Base-by-base conservation (phyloP, 92 coral and sea anemone genomes). In the Epizoanthus illoricatus region DNA sequence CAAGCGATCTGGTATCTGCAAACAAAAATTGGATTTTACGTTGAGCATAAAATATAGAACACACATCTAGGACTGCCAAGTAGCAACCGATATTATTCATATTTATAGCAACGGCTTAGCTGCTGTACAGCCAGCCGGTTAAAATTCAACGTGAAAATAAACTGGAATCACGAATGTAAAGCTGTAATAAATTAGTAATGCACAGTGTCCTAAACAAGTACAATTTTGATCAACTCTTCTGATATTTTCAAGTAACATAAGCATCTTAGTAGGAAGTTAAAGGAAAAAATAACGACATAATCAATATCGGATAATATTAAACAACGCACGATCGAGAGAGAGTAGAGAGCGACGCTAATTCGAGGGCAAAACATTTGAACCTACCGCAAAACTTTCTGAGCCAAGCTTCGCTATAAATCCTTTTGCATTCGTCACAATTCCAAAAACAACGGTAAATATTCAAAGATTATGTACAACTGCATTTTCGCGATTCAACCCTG, bases 131-230 rank as follows among this genome's bases (percentile, higher is more conserved):
- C 39, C 24, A 61, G 54, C 82, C 82, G 82, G 82, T 21, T n/a
- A 45, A 78, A 78, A 63, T 63, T 42, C 36, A 69, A 19, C 47
- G 20, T 78, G 28, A 17, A 54, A 39, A 40, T 36, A 16, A 57
- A 74, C 36, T 28, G 36, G 56, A 52, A 52, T 52, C 56, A 45
- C 49, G 56, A 52, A 52, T 52, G 68, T 76, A 40, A 59, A 62
- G 21, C 45, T 64, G 58, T 43, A 13, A 73, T 73, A 61, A 73
- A 73, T 73, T 49, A 73, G 79, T 73, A 73, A 73, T 73, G 63
- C 21, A 52, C 59, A 24, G 42, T 73, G 79, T 73, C 79, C 79
- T 73, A 73, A 73, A 73, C 64, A 73, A 9, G 63, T 23, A 52
- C 9, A 11, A 73, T n/a, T 73, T 19, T 73, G 63, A 73, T 73